Conservation (phyloP, 2,888 invertebrate genomes). For the Cryptocephalus moraei region DNA sequence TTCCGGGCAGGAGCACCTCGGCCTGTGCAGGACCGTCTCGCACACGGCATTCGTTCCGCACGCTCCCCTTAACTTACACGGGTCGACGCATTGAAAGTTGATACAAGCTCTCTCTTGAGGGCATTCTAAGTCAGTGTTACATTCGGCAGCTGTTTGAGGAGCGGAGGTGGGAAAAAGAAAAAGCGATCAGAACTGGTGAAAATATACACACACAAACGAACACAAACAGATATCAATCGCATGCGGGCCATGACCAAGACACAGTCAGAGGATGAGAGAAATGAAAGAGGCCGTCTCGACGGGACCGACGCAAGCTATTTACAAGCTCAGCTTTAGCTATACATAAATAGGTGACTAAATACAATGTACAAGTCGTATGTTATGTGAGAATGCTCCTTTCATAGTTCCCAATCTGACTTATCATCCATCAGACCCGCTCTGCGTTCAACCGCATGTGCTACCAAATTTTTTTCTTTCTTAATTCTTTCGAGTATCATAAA, state of each 20-base stretch:
- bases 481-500: slow-evolving; percentile 7
- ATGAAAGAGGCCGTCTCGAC: slow-evolving; percentile 40
- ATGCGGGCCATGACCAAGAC: slow-evolving; percentile 45
- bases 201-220: slow-evolving; percentile 50
- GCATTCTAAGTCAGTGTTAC: slow-evolving; percentile 85
- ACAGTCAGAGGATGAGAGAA: slow-evolving; percentile 39
- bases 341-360: slow-evolving; percentile 14
- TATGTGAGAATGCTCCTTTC: slow-evolving; percentile 68
- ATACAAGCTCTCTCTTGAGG: slow-evolving; percentile 86
- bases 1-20: slow-evolving; percentile 79
- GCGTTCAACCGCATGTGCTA: slow-evolving; percentile 21
- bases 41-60: slow-evolving; percentile 87
- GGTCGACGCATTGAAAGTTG: slow-evolving; percentile 83
- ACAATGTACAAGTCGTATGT: slow-evolving; percentile 27
- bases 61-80: slow-evolving; percentile 77
- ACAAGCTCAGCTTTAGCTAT: slow-evolving; percentile 40
- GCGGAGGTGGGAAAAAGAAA: slow-evolving; percentile 39
- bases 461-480: slow-evolving; percentile 11
- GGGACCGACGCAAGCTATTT: slow-evolving; percentile 45
- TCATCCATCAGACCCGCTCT: slow-evolving; percentile 31
- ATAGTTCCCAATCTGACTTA: slow-evolving; percentile 67
- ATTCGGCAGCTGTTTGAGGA: slow-evolving; percentile 49
- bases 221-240: slow-evolving; percentile 39
- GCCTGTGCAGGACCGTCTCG: slow-evolving; percentile 72
- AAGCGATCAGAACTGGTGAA: slow-evolving; percentile 65